Evolutionary conservation across 1,140 invertebrate genomes (phyloP).

Genomic region (Caenorhabditis remanei): DNA sequence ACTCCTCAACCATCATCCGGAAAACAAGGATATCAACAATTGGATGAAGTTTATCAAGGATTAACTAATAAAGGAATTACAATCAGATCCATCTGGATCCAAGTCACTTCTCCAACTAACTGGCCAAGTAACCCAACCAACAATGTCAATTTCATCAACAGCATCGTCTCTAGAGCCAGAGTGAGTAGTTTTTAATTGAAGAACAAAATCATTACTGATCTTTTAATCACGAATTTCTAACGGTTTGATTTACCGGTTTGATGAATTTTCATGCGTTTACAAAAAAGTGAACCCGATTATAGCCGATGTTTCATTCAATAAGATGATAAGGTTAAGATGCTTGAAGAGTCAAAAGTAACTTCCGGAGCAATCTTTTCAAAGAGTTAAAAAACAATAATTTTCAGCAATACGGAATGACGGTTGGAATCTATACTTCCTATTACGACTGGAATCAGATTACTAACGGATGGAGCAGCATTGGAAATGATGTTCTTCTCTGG

Average conservation of each 20-base stretch:
- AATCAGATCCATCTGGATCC: conserved; percentile 60
- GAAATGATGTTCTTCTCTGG: conserved; percentile 56
- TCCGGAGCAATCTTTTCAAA: too few species aligned
- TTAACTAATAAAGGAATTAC: conserved; percentile 55
- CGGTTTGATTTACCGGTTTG: too few species aligned
- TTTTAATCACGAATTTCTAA: too few species aligned
- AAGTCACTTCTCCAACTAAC: conserved; percentile 63
- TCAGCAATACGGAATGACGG: conserved; percentile 53
- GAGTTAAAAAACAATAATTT: background rate
- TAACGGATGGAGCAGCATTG: conserved; percentile 39
- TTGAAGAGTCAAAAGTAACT: background rate
- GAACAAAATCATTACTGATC: too few species aligned
- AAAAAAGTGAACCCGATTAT: background rate
- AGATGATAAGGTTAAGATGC: background rate
- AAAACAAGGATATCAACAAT: conserved; percentile 65
- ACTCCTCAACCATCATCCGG: conserved; percentile 58
- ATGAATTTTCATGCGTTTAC: background rate
- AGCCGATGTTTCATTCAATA: background rate
- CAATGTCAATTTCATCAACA: conserved; percentile 63
- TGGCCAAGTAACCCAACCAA: conserved; percentile 40
- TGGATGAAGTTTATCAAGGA: conserved; percentile 60
- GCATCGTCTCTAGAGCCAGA: conserved; percentile 60
- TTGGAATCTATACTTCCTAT: conserved; percentile 57
- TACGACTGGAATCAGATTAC: conserved; percentile 59
- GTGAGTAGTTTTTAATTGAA: background rate